Evolutionary conservation across 2,797 vertebrate species (phyloP).

Genomic region (Phoeniculus purpureus): DNA sequence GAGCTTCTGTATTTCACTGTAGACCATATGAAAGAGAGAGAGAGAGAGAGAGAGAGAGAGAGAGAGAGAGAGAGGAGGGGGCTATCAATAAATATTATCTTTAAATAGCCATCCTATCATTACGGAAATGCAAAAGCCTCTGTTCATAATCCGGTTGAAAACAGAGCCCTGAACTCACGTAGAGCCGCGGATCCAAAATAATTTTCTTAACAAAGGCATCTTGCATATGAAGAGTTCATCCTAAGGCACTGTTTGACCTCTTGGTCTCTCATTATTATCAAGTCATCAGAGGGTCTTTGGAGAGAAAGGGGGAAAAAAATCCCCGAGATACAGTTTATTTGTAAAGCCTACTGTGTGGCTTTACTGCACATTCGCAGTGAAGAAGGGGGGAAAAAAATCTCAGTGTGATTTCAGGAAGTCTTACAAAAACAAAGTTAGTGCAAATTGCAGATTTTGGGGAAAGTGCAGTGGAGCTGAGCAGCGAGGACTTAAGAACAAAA

Average conservation of each 20-base stretch:
- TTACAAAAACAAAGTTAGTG: constrained; percentile 30
- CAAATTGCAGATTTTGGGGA: constrained; percentile 34
- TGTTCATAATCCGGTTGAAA: constrained; percentile 49
- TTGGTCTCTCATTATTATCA: constrained; percentile 72
- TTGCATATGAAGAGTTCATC: constrained; percentile 69
- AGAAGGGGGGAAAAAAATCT: neutral
- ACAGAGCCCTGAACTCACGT: constrained; percentile 67
- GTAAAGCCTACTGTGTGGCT: constrained; percentile 43
- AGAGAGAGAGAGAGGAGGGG: too few relatives aligned
- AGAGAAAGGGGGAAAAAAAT: constrained; percentile 7
- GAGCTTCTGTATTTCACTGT: neutral
- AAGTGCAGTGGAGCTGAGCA: neutral
- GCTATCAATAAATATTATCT: constrained; percentile 62
- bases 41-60: too few relatives aligned
- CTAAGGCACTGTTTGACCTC: constrained; percentile 70
- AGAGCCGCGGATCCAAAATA: constrained; percentile 67
- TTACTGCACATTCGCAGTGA: constrained; percentile 37
- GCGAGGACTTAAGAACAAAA: neutral
- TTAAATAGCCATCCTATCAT: constrained; percentile 42
- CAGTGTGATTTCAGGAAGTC: constrained; percentile 46
- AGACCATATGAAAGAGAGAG: neutral
- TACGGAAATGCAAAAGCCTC: constrained; percentile 56
- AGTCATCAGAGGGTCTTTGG: constrained; percentile 67
- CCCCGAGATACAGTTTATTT: constrained; percentile 61
- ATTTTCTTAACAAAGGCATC: constrained; percentile 73